Conservation (phyloP, 2,797 vertebrate species). For the Typhlichthys subterraneus region DNA sequence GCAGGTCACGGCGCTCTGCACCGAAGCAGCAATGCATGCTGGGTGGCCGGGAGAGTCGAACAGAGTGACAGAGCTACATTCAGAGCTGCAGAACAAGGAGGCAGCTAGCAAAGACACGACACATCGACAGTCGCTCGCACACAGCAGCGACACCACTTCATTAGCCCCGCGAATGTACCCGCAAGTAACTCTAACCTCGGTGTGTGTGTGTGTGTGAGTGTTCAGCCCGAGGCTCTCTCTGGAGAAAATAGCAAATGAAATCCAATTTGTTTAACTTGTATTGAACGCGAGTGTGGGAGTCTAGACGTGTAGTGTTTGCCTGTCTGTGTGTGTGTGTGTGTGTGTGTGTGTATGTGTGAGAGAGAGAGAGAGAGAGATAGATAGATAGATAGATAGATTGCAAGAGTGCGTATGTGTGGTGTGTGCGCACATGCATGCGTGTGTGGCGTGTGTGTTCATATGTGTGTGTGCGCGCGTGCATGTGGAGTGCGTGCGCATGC, state of each 20-base stretch:
- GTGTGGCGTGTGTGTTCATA: not conserved
- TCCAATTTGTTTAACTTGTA: slow-evolving; percentile 68
- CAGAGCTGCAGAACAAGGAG: slow-evolving; percentile 1
- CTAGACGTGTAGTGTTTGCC: slow-evolving; percentile 8
- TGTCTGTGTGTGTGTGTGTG: slow-evolving; percentile 5
- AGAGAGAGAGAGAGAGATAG: not conserved
- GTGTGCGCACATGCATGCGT: slow-evolving; percentile 1
- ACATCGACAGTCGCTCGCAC: not conserved
- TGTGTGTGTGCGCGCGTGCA: not conserved
- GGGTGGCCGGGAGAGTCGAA: slow-evolving; percentile 28
- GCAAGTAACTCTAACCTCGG: slow-evolving; percentile 39
- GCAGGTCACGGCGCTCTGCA: slow-evolving; percentile 37
- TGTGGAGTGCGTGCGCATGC: not conserved
- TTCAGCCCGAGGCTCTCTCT: slow-evolving; percentile 59
- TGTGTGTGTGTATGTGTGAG: not conserved
- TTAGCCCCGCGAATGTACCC: slow-evolving; percentile 63
- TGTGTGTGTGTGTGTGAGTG: slow-evolving; percentile 10
- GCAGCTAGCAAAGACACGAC: slow-evolving; percentile 46
- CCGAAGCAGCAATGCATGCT: slow-evolving; percentile 15
- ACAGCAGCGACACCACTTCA: slow-evolving; percentile 42
- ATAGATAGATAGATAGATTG: too few species aligned
- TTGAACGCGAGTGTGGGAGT: slow-evolving; percentile 30
- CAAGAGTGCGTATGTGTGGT: not conserved
- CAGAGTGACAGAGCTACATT: slow-evolving; percentile 8
- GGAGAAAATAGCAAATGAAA: slow-evolving; percentile 65